Evolutionary conservation across 1,140 invertebrate species (phyloP), one percentile per base, ranked within the genome.

Genomic region (Cydia splendana): DNA sequence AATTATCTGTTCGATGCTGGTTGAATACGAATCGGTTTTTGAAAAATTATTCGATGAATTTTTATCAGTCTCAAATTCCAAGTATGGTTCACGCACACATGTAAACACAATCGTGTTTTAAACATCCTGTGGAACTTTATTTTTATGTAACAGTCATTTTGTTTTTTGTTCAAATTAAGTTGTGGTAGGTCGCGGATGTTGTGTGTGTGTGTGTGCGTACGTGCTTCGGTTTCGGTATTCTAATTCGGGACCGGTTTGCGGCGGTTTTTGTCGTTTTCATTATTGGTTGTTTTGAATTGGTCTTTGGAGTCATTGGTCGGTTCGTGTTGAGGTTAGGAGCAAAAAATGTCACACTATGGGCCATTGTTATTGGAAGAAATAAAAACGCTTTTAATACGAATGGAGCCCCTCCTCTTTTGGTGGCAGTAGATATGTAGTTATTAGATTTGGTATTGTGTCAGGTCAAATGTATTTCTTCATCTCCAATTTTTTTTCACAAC

Each of bases 131-230:
- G 80, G 69, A 76, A 78, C 76, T 77, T 78, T 74, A 81, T 84
- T 84, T 83, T 85, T 87, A 84, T 84, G 84, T 84, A 83, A 86
- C 85, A 79, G 76, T 80, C 51, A 57, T 76, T 73, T 51, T 53
- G 45, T 78, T 76, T 83, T 84, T 85, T 85, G 78, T 82, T 82
- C 82, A 79, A 80, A 53, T 71, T 57, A 75, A 76, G 79, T 90
- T 89, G 87, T 79, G 85, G 87, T 88, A 89, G 89, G 89, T 89
- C 84, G 77, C 71, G 83, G 83, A 79, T 81, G 77, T 79, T 76
- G 30, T 62, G 65, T 51, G 30, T 67, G 71, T 84, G 78, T 81
- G 82, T 82, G 85, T 86, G 80, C 79, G 74, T 84, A 82, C 82
- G 82, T 84, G 84, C 81, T 81, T 71, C 34, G 73, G 73, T 24